Evolutionary conservation across 2,888 invertebrate species (phyloP), one percentile per base, ranked within the genome.

Genomic region (Temnothorax rugatulus): DNA sequence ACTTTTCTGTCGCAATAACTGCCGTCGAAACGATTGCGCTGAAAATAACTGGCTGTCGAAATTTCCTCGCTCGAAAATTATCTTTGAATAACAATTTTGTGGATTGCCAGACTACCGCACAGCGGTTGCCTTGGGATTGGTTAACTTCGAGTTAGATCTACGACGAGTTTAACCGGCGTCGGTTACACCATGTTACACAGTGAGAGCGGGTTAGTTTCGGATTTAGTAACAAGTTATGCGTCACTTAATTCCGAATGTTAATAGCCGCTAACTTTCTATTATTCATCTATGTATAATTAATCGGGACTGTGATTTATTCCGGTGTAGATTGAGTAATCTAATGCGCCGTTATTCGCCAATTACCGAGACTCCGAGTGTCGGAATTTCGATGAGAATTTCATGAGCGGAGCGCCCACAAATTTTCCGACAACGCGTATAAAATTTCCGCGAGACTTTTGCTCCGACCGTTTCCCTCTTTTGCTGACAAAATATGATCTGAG

Each of bases 21-120:
- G n/a, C 44, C 4, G 25, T 18, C 15, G 29, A 34, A 61, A 73
- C 13, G 47, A 59, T 18, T 7, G 34, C 8, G 21, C 13, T 25
- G 38, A 59, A 54, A 61, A 59, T 79, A 73, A 73, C 79, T 25
- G 25, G 9, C 59, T 21, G 38, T 47, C 18, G 73, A 81, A 71
- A 81, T 81, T 81, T 71, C 47, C 21, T 59, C 15, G 52, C 47
- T 47, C 59, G 0, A 47, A 81, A 81, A 81, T 81, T 81, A 73
- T 81, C 79, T 59, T 81, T 73, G 73, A 81, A 81, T 81, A 81
- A 81, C 79, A 81, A 81, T 81, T 81, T 81, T 81, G 59, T 59
- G 73, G 79, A 81, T 15, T 73, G 79, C 59, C 59, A 61, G 73
- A 73, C 47, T 25, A 25, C 73, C 59, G 59, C 41, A 59, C 73